Base-by-base conservation (phyloP, 92 coral and sea anemone genomes). In the Heliopora coerulea region DNA sequence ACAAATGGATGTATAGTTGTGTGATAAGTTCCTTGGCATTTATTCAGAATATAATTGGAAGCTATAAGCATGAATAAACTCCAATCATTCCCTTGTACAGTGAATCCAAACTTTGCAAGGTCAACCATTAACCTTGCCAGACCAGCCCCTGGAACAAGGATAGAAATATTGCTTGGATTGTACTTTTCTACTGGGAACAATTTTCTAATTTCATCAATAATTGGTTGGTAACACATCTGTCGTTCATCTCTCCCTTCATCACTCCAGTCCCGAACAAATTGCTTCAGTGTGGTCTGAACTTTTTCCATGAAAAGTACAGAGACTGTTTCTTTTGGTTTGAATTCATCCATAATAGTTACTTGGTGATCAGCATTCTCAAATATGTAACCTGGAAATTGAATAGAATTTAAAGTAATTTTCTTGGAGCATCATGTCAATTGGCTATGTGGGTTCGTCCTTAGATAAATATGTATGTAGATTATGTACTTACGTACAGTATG, bases 191-290 rank as follows among this genome's bases (percentile, higher is more conserved):
- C 83, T n/a, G 98, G 98, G 65, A 82, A 93, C 34, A 93, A 87
- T 25, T 54, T 57, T 67, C 68, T 66, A 28, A 93, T 79, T 75
- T 93, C 96, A 27, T 93, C 88, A 65, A 89, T 72, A 34, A 93
- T 93, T 59, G 96, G 98, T 40, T 60, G 80, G 72, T 93, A 93
- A 63, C 96, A 93, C 31, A 91, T 88, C 54, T 89, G 85, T 66
- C 98, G 63, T 78, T 93, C 98, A 41, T 70, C 69, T 52, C 44
- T 73, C 20, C 98, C 98, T 89, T 93, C 98, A 65, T 87, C 86
- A 72, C 96, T 91, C 98, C 98, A 93, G 83, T 93, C 98, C 73
- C 98, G 80, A 19, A 93, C 98, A 93, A 93, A 93, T 83, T 93
- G 98, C 48, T 82, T 86, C 18, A 93, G 56, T 18, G 96, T 93